Evolutionary conservation across 2,797 vertebrate genomes (phyloP), one percentile per base, ranked within the genome.

Genomic region (Brachymystax lenok): DNA sequence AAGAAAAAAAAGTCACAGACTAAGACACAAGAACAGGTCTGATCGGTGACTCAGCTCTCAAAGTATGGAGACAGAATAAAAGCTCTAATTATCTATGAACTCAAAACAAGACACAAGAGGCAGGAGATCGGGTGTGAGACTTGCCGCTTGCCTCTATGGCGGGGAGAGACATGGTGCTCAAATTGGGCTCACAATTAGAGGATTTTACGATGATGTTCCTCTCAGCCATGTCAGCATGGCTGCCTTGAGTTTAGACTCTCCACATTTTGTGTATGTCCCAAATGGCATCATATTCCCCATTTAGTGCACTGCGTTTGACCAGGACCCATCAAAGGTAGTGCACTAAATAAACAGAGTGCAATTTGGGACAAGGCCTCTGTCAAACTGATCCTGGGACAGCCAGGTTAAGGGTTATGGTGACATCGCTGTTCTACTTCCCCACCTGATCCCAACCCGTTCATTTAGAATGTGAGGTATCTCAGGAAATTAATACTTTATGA

Each of bases 41-140:
- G 19, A n/a, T 33, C n/a, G 1, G 86, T 90, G 90, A 90, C 87
- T 92, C 87, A 86, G 85, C 81, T 77, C 66, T 84, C 83, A 80
- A 80, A 87, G 79, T 77, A 33, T 87, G 64, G 84, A 86, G 76
- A 64, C 61, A 76, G 80, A 86, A 84, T 83, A 88, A 88, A 80
- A 89, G 80, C 79, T 84, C 87, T 88, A 88, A 91, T 91, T 87
- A 86, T 80, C 56, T 59, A 59, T 40, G 85, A 77, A 80, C 74
- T 17, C 30, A 13, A 21, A 4, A 10, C 30, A 17, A 63, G 3
- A 54, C 46, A 52, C 24, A 28, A 21, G 19, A 54, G 12, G 28
- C 40, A 46, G 13, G 71, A 28, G 59, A 74, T 81, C n/a, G 69
- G 24, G 0, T 27, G 71, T 76, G 27, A 83, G 80, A 84, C 83